Evolutionary conservation across 1,140 invertebrate species (phyloP).

Genomic region (Heliothis subflexa): DNA sequence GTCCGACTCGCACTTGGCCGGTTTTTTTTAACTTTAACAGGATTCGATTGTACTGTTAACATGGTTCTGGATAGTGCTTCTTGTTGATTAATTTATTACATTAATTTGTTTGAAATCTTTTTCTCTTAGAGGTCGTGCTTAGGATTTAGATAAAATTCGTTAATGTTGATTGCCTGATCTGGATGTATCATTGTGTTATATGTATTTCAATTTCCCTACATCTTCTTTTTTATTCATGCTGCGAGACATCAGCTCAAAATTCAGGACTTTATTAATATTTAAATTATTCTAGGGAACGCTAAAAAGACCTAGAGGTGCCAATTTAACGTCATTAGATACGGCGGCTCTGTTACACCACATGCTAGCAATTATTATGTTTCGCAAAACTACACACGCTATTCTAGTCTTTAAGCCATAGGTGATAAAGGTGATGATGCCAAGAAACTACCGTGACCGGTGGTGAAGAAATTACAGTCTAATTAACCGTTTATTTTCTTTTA

Average conservation of each 20-base stretch:
- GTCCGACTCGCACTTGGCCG: conserved; percentile 2
- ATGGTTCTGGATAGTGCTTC: conserved; percentile 3
- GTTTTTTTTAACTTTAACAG: too few relatives aligned
- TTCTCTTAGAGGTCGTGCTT: too few relatives aligned
- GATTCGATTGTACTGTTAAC: background rate
- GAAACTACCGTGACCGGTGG: conserved; percentile 12
- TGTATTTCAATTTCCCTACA: background rate
- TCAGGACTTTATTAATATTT: too few relatives aligned
- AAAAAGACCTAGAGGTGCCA: conserved; percentile 22
- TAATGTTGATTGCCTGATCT: background rate
- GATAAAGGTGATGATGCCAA: background rate
- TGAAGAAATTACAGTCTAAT: conserved; percentile 31
- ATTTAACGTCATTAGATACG: conserved; percentile 38
- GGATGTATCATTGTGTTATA: background rate
- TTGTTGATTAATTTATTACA: background rate
- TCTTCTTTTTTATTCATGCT: too few relatives aligned
- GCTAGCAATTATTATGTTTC: conserved; percentile 28
- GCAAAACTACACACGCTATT: conserved; percentile 23
- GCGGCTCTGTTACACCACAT: conserved; percentile 39
- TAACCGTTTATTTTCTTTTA: conserved; percentile 39
- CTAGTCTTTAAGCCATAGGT: background rate
- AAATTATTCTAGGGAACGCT: conserved; percentile 10
- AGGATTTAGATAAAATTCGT: too few relatives aligned
- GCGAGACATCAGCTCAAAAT: too few relatives aligned
- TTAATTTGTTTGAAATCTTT: background rate